Base-by-base conservation (phyloP, 1,140 invertebrate species). In the Drosophila punjabiensis region DNA sequence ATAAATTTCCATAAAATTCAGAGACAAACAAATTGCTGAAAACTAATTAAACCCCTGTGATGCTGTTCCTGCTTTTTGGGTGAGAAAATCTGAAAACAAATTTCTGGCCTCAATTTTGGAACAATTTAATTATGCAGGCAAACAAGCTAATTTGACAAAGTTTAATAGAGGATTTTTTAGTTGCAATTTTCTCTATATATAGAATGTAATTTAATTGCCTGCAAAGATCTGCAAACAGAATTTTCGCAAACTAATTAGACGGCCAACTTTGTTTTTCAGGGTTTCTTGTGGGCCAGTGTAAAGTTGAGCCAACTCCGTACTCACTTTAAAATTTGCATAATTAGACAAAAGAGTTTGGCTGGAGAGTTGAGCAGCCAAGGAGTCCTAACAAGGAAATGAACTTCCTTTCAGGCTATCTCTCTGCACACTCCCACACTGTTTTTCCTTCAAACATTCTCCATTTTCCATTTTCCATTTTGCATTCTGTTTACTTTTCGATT, bases 311-410 rank as follows among this genome's bases (percentile, higher is more conserved):
- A 45, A 39, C 41, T 67, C 18, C 30, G 39, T 20, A 11, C 30
- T 65, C 43, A 56, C 39, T 59, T 69, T 48, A 80, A 83, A 80
- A 83, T 84, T 83, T 83, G 81, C 82, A 84, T 84, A 84, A 84
- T 84, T 84, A 84, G 82, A 76, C 79, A 83, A 83, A 76, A 71
- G 77, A 82, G 52, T 76, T 76, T 50, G 47, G 53, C 60, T 41
- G n/a, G 55, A 77, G 37, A 53, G 63, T 30, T 30, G 47, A 43
- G 53, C 18, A 45, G 33, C 5, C 18, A 18, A 39, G n/a, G 53
- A 65, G 69, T 48, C 58, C 45, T 64, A 37, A 24, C 66, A 69
- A 69, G 63, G 66, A 78, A 78, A 69, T 78, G 43, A 77, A 78
- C 76, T 77, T 68, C 41, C 63, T 77, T 77, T 35, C 50, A 5